Conservation (phyloP, 2,113 vertebrate genomes). For the Coptodon rendalli region DNA sequence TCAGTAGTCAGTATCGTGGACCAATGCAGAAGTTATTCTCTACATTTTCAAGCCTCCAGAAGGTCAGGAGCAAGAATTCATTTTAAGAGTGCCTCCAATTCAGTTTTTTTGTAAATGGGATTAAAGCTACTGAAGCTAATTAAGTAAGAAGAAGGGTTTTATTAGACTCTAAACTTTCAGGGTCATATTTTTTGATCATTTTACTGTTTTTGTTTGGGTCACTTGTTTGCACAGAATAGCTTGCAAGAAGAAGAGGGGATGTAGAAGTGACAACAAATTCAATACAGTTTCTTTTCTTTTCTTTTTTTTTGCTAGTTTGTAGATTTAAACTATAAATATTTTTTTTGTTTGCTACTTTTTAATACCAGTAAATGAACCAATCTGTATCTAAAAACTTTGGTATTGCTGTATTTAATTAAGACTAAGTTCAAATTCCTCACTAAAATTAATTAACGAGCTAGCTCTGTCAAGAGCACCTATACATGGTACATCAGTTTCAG, state of each 20-base stretch:
- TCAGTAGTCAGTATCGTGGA: neutral
- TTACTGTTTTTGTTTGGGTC: neutral
- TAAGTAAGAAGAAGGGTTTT: neutral
- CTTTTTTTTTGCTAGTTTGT: neutral
- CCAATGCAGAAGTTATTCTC: neutral
- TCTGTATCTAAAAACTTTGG: neutral
- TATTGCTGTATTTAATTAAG: neutral
- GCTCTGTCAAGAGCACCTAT: neutral
- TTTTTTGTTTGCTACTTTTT: neutral
- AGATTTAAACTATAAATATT: neutral
- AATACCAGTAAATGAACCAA: neutral
- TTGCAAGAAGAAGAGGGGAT: neutral
- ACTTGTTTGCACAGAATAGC: neutral
- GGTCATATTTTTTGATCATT: neutral
- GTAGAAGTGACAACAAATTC: neutral
- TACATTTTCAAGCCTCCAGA: neutral
- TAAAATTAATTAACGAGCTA: neutral
- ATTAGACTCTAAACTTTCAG: neutral
- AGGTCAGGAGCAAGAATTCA: neutral
- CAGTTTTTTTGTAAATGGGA: neutral
- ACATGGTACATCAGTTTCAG: neutral
- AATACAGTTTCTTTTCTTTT: neutral
- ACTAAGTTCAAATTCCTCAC: neutral
- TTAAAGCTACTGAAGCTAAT: constrained; percentile 13
- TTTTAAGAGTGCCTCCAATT: neutral